Evolutionary conservation across 2,888 invertebrate species (phyloP), one percentile per base, ranked within the genome.

Genomic region (Pyralis farinalis): DNA sequence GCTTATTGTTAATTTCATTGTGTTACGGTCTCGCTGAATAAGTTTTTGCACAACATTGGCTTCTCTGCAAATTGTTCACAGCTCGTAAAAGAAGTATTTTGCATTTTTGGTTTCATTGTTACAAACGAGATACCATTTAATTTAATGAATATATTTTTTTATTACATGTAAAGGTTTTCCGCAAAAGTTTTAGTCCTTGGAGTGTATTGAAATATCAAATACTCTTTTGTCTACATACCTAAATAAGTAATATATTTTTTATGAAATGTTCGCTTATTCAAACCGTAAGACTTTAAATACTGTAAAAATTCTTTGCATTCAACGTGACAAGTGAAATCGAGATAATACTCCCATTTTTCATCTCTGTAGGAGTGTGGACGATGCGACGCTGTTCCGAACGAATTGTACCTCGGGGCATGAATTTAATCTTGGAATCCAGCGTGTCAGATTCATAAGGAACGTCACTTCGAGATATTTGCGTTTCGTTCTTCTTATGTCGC

Each of bases 351-450:
- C 71, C 76, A 81, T 84, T 84, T 84, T 81, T 84, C 80, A 83
- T 83, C 71, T 71, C 60, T 48, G 58, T 55, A 61, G 71, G 74
- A 71, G 73, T 73, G 77, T 73, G 73, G 75, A 79, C 77, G 79
- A 77, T 72, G 79, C 75, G 70, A 68, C 71, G 71, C 71, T 68
- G 71, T 74, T 75, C 75, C 63, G 71, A 72, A 73, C 71, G 76
- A 81, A 84, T 79, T 73, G 76, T 72, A 77, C 87, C 86, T 77
- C 77, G 60, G 85, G 85, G 83, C 73, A 83, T 81, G 82, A 84
- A 84, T 86, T 86, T 87, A 87, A 87, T 87, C 87, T 85, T 71
- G 66, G 79, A 69, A 78, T 81, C 73, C 71, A 69, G 74, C 70
- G 71, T 76, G 77, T 79, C 82, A 76, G 75, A 70, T 74, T 77